These are phyloP conservation scores for Drosophila prosaltans DNA, from an alignment of 1,140 invertebrate species.

Conservation along the genomic window DNA sequence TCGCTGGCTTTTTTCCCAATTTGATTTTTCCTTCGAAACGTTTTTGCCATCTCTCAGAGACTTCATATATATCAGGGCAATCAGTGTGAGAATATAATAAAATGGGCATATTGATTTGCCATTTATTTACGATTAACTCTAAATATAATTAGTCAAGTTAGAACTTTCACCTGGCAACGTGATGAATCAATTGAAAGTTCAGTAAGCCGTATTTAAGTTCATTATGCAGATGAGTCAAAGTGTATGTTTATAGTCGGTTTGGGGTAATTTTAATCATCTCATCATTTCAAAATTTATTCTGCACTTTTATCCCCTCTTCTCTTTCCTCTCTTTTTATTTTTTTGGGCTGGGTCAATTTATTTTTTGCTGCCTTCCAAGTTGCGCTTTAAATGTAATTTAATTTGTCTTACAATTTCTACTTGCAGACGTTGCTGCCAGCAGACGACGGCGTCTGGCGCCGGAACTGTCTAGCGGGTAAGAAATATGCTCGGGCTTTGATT, in stretches of 20 bases:
- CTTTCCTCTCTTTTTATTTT: background rate
- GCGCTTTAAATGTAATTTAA: conserved; percentile 80
- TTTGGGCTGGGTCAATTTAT: background rate
- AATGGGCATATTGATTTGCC: conserved; percentile 55
- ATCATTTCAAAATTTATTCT: conserved; percentile 1
- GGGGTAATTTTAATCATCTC: background rate
- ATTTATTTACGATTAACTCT: conserved; percentile 5
- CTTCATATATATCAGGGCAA: background rate
- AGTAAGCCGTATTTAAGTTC: background rate
- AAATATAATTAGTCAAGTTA: conserved; percentile 28
- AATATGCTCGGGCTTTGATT: conserved; percentile 76
- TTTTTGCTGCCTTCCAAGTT: conserved; percentile 30
- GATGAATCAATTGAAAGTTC: background rate
- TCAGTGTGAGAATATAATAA: conserved; percentile 12
- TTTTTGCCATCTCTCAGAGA: background rate
- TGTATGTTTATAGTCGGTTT: background rate
- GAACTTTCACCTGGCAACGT: background rate
- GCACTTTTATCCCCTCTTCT: background rate
- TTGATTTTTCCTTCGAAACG: background rate
- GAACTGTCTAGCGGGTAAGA: conserved; percentile 79
- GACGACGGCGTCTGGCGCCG: conserved; percentile 77
- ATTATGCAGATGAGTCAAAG: background rate
- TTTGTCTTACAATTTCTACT: conserved; percentile 74
- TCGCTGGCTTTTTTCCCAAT: conserved; percentile 24
- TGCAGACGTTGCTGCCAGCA: conserved; percentile 72